Evolutionary conservation across 2,797 vertebrate species (phyloP), one percentile per base, ranked within the genome.

Genomic region (Acrossocheilus fasciatus): DNA sequence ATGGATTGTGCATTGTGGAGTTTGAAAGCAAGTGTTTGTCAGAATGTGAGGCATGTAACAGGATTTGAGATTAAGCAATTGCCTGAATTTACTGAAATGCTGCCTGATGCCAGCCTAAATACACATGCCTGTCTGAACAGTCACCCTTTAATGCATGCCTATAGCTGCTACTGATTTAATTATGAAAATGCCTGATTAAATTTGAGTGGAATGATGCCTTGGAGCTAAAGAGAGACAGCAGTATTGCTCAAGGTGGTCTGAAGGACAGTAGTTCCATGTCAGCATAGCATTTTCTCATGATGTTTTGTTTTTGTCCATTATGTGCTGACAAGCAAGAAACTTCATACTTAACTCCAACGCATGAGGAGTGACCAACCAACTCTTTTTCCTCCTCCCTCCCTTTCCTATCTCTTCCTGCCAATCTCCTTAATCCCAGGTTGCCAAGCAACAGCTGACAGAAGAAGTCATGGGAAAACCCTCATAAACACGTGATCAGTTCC

Each of bases 361-460:
- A 57, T 80, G 69, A 83, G 59, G 50, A 76, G 59, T 54, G 34
- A 77, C 80, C 85, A 85, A 26, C n/a, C 81, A 82, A 73, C 77
- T 54, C 41, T 43, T 79, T 73, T 47, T 8, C 50, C 62, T 52
- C 45, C 59, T 76, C 59, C 26, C 47, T 64, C 59, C 81, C 50
- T 82, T 75, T 68, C 84, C 78, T 52, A 82, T 82, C 41, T 83
- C 54, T 79, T 80, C 62, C 52, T 81, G 82, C 82, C 84, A 86
- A 72, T 89, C 86, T 87, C 52, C 23, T 80, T 86, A 86, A 89
- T 84, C 84, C 75, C 52, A 76, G 41, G 92, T 91, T 91, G 87
- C 91, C 66, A 86, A 81, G 90, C 88, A 91, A 91, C 91, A 77
- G 78, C 82, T 74, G 89, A 89, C 57, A 62, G 82, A 86, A 83